These are phyloP conservation scores for Diadegma fenestrale DNA, from an alignment of 2,888 invertebrate species.

Conservation along the genomic window DNA sequence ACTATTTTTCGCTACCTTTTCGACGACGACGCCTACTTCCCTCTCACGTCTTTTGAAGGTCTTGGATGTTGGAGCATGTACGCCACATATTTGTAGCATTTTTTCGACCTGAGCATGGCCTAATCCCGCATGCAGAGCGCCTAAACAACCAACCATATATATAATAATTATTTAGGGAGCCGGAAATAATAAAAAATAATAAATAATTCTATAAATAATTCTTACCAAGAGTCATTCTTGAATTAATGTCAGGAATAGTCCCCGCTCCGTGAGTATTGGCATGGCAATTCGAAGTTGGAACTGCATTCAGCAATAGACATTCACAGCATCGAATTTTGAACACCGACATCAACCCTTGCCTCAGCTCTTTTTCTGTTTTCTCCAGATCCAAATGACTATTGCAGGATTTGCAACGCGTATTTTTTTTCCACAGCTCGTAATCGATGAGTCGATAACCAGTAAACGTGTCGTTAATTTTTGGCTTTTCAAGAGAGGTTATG, in stretches of 20 bases:
- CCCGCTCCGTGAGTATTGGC: background rate
- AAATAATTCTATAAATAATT: background rate
- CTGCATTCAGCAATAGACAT: conserved; percentile 6
- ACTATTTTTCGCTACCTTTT: background rate
- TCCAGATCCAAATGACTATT: background rate
- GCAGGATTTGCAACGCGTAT: conserved; percentile 2
- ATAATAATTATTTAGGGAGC: background rate
- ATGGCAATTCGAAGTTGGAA: conserved; percentile 18
- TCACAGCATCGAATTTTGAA: conserved; percentile 34
- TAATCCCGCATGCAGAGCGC: conserved; percentile 6
- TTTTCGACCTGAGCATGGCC: conserved; percentile 16
- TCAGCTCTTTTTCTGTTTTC: conserved; percentile 21
- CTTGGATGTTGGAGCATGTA: background rate
- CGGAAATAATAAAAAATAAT: background rate
- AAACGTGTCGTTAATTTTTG: background rate
- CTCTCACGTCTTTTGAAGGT: conserved; percentile 4
- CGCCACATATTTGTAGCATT: background rate
- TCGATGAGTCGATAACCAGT: conserved; percentile 11
- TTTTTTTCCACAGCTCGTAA: background rate
- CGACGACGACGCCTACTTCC: background rate
- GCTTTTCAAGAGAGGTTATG: background rate
- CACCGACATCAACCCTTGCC: conserved; percentile 22
- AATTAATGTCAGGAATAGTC: conserved; percentile 15
- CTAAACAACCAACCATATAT: conserved; percentile 10
- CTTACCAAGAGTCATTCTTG: conserved; percentile 22